Conservation (phyloP, 2,113 vertebrate species). For the Siniperca chuatsi region DNA sequence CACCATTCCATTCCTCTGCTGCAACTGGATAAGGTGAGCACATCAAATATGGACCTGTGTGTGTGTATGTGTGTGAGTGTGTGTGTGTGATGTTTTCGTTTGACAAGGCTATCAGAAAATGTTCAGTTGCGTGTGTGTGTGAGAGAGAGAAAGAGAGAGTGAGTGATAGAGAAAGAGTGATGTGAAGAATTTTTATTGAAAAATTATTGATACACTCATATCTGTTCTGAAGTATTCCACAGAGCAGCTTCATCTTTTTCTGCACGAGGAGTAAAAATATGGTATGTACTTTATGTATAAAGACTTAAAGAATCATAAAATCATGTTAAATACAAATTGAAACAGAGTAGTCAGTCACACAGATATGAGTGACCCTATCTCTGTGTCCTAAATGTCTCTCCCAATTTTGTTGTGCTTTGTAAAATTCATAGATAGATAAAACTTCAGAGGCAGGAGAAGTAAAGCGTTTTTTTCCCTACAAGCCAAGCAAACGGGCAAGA, state of each 20-base stretch:
- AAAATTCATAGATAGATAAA: neutral
- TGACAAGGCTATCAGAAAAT: conserved; percentile 23
- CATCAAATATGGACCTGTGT: conserved; percentile 58
- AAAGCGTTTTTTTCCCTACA: no score
- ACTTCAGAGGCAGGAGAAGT: neutral
- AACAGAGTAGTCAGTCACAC: neutral
- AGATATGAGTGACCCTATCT: no score
- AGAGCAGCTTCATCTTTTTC: neutral
- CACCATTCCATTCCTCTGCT: conserved; percentile 44
- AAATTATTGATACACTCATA: conserved; percentile 3
- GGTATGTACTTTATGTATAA: neutral
- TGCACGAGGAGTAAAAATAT: neutral
- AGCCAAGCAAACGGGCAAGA: neutral
- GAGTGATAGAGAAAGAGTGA: neutral
- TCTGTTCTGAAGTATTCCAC: conserved; percentile 4
- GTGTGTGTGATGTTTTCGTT: neutral
- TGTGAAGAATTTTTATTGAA: neutral
- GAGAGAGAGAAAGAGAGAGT: neutral
- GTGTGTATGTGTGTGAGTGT: neutral
- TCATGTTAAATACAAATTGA: neutral
- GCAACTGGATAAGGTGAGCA: conserved; percentile 48
- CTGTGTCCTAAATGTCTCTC: neutral
- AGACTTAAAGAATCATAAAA: neutral
- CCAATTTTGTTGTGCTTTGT: neutral
- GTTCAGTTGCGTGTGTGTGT: neutral